A percentile compares a stretch with the other conserved stretches of the same genome.
Conservation (phyloP, 2,888 invertebrate genomes). For the Caenorhabditis macrosperma region DNA sequence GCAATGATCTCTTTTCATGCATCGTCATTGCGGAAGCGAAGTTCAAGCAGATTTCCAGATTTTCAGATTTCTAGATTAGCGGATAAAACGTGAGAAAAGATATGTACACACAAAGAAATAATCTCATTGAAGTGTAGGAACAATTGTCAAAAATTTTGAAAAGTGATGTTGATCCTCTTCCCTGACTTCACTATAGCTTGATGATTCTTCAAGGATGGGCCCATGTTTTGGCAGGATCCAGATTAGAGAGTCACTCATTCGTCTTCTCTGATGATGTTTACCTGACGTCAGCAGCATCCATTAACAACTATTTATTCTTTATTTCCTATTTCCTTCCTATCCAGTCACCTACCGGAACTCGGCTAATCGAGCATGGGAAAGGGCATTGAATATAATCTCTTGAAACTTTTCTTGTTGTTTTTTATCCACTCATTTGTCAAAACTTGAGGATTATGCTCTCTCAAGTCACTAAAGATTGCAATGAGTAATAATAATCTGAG, state of each 20-base stretch:
- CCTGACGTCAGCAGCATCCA: slow-evolving; percentile 35
- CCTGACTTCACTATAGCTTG: not conserved
- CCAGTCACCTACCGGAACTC: slow-evolving; percentile 18
- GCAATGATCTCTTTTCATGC: not conserved
- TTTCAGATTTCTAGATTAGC: not conserved
- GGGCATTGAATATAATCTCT: not conserved
- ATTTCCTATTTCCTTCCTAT: slow-evolving; percentile 29
- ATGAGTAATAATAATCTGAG: slow-evolving; percentile 38
- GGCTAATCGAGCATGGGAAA: not conserved
- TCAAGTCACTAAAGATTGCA: not conserved
- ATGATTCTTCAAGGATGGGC: not conserved
- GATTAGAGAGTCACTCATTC: not conserved
- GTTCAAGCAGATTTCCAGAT: slow-evolving; percentile 23
- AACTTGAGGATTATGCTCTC: slow-evolving; percentile 20
- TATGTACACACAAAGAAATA: not conserved
- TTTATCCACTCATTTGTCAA: no score
- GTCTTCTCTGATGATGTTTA: slow-evolving; percentile 11
- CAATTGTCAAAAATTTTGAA: not conserved
- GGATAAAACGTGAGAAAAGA: slow-evolving; percentile 38
- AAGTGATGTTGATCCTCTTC: not conserved
- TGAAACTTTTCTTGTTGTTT: not conserved
- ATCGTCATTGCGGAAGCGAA: slow-evolving; percentile 5
- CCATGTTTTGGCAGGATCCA: not conserved
- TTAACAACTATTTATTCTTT: slow-evolving; percentile 28
- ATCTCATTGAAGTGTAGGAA: no score